Evolutionary conservation across 2,888 invertebrate genomes (phyloP).

Genomic region (Orchestes rusci): DNA sequence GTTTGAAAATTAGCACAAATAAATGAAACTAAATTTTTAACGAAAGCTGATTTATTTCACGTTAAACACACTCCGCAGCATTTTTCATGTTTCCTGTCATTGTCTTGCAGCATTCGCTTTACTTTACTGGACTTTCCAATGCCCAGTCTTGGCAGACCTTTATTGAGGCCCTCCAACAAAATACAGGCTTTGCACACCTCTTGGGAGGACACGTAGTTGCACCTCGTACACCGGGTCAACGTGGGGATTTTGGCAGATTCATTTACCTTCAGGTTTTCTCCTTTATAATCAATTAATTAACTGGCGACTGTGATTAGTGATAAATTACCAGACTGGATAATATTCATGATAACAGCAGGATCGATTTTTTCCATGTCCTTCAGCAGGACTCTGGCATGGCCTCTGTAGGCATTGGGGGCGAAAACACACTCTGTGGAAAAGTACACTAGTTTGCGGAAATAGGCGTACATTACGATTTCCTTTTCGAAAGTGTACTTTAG

Average conservation of each 20-base stretch:
- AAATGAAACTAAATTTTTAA: too few species aligned
- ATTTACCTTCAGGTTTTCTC: conserved; percentile 78
- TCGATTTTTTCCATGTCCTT: conserved; percentile 94
- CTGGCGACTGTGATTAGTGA: background rate
- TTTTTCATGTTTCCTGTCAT: too few species aligned
- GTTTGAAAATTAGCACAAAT: too few species aligned
- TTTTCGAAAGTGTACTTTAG: conserved; percentile 97
- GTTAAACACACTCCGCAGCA: too few species aligned
- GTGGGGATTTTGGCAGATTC: conserved; percentile 75
- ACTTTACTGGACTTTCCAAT: conserved; percentile 83
- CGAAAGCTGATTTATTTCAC: too few species aligned
- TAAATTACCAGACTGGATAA: conserved; percentile 73
- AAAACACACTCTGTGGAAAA: conserved; percentile 99
- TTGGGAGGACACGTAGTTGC: conserved; percentile 89
- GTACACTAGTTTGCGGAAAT: conserved; percentile 91
- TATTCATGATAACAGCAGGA: conserved; percentile 87
- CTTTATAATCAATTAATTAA: conserved; percentile 42
- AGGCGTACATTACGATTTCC: conserved; percentile 99
- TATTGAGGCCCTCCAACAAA: conserved; percentile 89
- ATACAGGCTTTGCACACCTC: conserved; percentile 95
- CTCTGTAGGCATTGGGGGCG: conserved; percentile 96
- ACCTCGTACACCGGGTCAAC: conserved; percentile 72
- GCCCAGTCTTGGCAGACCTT: conserved; percentile 85
- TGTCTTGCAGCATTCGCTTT: conserved; percentile 57
- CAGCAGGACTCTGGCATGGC: conserved; percentile 80